Percentiles rank a stretch among this genome's conserved stretches.
These are phyloP conservation scores for Leucania comma DNA, from an alignment of 2,888 invertebrate species.

Conservation along the genomic window DNA sequence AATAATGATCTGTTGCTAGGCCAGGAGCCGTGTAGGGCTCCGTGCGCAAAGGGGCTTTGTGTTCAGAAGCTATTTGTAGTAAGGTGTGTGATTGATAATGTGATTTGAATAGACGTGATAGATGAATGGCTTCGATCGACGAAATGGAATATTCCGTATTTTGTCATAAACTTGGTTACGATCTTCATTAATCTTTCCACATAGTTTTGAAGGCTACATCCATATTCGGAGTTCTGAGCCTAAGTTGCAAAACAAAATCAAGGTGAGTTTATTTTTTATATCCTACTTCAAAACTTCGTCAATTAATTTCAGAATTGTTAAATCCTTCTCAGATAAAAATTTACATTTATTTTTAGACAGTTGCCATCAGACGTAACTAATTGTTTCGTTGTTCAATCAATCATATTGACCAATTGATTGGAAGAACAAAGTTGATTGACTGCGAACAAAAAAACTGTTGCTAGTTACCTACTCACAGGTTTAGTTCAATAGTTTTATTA, in stretches of 20 bases:
- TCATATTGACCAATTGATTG: conserved; percentile 55
- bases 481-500: conserved; percentile 37
- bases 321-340: conserved; percentile 23
- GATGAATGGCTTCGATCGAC: conserved; percentile 2
- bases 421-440: conserved; percentile 44
- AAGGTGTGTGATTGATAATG: conserved; percentile 6
- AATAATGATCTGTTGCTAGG: conserved; percentile 50
- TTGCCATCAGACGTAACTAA: conserved; percentile 35
- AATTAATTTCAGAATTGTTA: conserved; percentile 33
- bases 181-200: conserved; percentile 6
- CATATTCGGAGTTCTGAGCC: conserved; percentile 3
- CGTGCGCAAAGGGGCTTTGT: background rate
- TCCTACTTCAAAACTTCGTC: conserved; percentile 6
- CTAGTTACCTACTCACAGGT: conserved; percentile 27
- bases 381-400: conserved; percentile 57
- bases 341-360: conserved; percentile 40
- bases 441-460: conserved; percentile 39
- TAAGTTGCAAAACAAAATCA: conserved; percentile 22
- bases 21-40: conserved; percentile 1
- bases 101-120: background rate
- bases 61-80: background rate
- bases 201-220: conserved; percentile 16
- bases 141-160: conserved; percentile 5
- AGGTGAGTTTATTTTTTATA: background rate
- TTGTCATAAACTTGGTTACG: background rate